Base-by-base conservation (phyloP, 2,113 vertebrate species). In the Brienomyrus brachyistius region DNA sequence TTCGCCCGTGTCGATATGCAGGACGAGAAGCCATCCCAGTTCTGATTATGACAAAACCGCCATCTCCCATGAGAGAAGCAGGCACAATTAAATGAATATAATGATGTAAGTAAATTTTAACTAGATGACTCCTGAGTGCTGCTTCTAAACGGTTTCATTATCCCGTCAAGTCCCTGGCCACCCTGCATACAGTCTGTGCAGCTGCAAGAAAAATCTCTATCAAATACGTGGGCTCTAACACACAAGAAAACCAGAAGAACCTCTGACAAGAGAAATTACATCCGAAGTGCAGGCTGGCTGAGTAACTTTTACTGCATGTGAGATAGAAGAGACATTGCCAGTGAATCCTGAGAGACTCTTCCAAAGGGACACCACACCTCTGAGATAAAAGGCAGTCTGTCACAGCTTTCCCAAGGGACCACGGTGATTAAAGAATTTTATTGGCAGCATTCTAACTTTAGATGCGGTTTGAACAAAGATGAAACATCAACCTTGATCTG, bases 321-420 rank as follows among this genome's bases (percentile, higher is more conserved):
- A 87, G 85, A 27, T 54, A 87, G 45, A 54, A 52, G 11, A 86
- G 23, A 86, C 85, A 87, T 21, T 87, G 31, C 27, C 27, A 21
- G 51, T n/a, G 85, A 56, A 87, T 31, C 17, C 13, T 40, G 51
- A 8, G 51, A 56, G 31, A 54, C 40, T 56, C 52, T 86, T 52
- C 27, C 15, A 87, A 87, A 87, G 85, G n/a, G 51, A 52, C 23
- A 54, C 31, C 27, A 48, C 47, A 54, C 31, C 51, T 87, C n/a
- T 87, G 85, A 87, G n/a, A 87, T 54, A 87, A 87, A 87, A 87
- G 85, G 35, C 85, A 40, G 51, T 87, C 85, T 87, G 85, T 40
- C 85, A 54, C 50, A 43, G 31, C 0, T 56, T 40, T 40, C 85
- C 51, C 50, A 87, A 87, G 85, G 51, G 51, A 87, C 27, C 50